Conservation (phyloP, 2,113 vertebrate genomes). For the Oryzias javanicus region DNA sequence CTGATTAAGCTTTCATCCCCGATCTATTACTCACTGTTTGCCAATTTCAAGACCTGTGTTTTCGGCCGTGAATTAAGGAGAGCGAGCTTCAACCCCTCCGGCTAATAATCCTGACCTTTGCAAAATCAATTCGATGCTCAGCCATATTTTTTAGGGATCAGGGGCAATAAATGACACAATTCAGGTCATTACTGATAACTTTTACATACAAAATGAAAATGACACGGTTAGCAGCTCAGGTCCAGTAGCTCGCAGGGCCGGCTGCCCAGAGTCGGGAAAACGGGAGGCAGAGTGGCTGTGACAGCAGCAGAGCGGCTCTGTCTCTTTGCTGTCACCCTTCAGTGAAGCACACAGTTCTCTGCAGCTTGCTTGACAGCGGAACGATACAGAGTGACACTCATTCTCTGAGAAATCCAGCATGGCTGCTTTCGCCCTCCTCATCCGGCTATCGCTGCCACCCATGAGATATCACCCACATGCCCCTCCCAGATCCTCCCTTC, state of each 20-base stretch:
- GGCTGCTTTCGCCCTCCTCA: conserved; percentile 20
- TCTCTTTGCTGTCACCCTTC: conserved; percentile 67
- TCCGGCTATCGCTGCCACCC: conserved; percentile 24
- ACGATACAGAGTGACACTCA: conserved; percentile 52
- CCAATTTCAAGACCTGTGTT: neutral
- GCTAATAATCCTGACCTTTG: conserved; percentile 44
- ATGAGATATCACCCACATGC: conserved; percentile 29
- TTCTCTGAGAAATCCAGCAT: conserved; percentile 53
- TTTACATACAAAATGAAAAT: conserved; percentile 33
- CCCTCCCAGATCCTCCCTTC: conserved; percentile 31
- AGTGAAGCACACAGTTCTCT: conserved; percentile 55
- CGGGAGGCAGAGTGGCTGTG: conserved; percentile 46
- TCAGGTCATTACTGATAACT: conserved; percentile 15
- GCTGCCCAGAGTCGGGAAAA: conserved; percentile 34
- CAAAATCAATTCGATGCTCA: conserved; percentile 34
- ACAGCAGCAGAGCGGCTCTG: conserved; percentile 57
- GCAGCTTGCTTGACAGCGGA: conserved; percentile 59
- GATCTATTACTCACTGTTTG: conserved; percentile 6
- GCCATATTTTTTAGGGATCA: neutral
- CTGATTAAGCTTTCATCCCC: neutral
- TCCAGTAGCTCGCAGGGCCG: conserved; percentile 31
- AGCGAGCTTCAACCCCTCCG: too few species aligned
- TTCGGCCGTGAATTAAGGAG: too few species aligned
- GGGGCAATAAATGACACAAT: conserved; percentile 23
- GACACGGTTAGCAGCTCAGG: conserved; percentile 22